Percentiles rank a stretch among this genome's conserved stretches.
Evolutionary conservation across 2,888 invertebrate genomes (phyloP).

Genomic region (Micropterix aruncella): DNA sequence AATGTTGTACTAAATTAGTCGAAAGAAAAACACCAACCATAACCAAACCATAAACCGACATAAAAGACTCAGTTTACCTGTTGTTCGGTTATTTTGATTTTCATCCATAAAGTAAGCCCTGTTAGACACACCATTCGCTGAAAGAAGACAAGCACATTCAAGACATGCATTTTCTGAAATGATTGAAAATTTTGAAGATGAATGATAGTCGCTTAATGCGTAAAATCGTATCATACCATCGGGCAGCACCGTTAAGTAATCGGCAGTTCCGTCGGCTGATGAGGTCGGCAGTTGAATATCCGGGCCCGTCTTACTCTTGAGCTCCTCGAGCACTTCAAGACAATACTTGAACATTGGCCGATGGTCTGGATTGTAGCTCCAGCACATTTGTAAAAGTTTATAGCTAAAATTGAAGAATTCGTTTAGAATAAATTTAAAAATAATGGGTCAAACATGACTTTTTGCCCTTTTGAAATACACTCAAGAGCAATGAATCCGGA

Average conservation of each 20-base stretch:
- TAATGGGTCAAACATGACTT: no score
- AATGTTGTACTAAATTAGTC: no score
- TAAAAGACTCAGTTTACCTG: no score
- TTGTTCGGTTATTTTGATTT: conserved; percentile 37
- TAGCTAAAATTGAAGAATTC: conserved; percentile 50
- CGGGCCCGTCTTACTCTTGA: conserved; percentile 26
- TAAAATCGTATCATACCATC: conserved; percentile 30
- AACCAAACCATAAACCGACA: no score
- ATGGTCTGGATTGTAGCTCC: conserved; percentile 70
- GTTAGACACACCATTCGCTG: conserved; percentile 60
- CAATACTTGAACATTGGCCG: conserved; percentile 82
- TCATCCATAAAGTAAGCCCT: conserved; percentile 66
- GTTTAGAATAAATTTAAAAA: no score
- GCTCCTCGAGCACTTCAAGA: conserved; percentile 41
- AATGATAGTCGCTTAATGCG: no score
- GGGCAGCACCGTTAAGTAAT: conserved; percentile 30
- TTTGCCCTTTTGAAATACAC: no score
- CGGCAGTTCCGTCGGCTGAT: conserved; percentile 21
- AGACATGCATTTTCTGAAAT: conserved; percentile 8
- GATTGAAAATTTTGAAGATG: no score
- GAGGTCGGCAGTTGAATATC: conserved; percentile 23
- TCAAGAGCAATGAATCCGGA: no score
- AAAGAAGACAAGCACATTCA: conserved; percentile 14
- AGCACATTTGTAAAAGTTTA: conserved; percentile 74
- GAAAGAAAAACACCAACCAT: no score